Evolutionary conservation across 2,888 invertebrate genomes (phyloP).

Genomic region (Boloria euphrosyne): DNA sequence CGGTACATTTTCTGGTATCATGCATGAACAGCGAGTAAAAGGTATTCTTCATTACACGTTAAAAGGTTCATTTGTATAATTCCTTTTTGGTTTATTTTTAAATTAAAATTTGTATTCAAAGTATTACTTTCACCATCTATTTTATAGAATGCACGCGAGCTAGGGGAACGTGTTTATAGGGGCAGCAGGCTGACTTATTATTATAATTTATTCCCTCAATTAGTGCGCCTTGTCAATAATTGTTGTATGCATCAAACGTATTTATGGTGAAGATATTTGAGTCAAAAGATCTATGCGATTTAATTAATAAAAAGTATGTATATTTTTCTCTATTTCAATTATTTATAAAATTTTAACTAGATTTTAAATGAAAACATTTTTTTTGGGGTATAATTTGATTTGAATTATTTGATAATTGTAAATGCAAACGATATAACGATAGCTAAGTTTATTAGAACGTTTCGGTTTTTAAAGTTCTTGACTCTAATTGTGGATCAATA

Average conservation of each 20-base stretch:
- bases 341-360: no score
- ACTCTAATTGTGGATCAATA: no score
- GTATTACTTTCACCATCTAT: constrained; percentile 26
- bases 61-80: constrained; percentile 29
- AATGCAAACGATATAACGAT: no score
- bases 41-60: constrained; percentile 8
- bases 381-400: no score
- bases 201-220: constrained; percentile 75
- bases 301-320: not conserved
- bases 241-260: constrained; percentile 36
- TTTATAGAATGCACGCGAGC: constrained; percentile 31
- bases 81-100: constrained; percentile 21
- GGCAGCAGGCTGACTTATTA: constrained; percentile 49
- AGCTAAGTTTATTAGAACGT: no score
- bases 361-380: no score
- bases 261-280: constrained; percentile 36
- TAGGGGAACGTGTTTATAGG: constrained; percentile 49
- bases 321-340: not conserved
- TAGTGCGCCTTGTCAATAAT: constrained; percentile 55
- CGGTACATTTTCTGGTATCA: constrained; percentile 6
- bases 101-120: constrained; percentile 33
- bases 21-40: constrained; percentile 6
- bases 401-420: no score
- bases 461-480: no score
- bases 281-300: not conserved